These are phyloP conservation scores for Felis catus DNA, from an alignment of 2,113 vertebrate species.

Conservation along the genomic window F.catus_Fca126_mat1.0 CM031425.1:38976001-38976500, in stretches of 20 bases:
- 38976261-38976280: background rate
- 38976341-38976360: background rate
- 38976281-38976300: background rate
- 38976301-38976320: background rate
- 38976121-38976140: background rate
- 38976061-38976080: background rate
- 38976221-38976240: background rate
- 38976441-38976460: background rate
- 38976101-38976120: background rate
- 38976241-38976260: slow-evolving; percentile 3
- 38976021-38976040: background rate
- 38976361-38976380: background rate
- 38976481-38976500: background rate
- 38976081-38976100: background rate
- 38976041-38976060: background rate
- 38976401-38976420: background rate
- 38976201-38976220: background rate
- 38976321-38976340: background rate
- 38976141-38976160: background rate
- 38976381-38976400: slow-evolving; percentile 16
- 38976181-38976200: background rate
- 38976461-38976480: background rate
- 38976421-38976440: background rate
- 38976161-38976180: background rate
- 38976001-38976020: background rate